A percentile compares a stretch with the other conserved stretches of the same genome.
Evolutionary conservation across 2,888 invertebrate species (phyloP).

Genomic region (Zygothrica quintamaculata): DNA sequence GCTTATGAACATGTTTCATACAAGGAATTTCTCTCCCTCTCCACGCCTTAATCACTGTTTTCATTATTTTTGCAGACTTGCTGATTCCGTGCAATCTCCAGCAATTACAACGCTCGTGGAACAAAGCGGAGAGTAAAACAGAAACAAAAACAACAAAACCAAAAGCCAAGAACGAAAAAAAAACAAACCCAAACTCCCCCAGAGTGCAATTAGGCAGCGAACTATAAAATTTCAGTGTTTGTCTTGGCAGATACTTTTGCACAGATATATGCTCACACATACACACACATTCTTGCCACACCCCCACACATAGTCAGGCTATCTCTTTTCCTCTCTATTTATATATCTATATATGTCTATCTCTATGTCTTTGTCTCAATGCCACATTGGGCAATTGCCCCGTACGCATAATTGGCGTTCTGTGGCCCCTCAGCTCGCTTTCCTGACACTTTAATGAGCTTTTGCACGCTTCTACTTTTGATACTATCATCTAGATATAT

Average conservation of each 20-base stretch:
- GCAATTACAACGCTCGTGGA: conserved; percentile 64
- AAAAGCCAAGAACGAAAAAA: conserved; percentile 11
- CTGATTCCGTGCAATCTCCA: conserved; percentile 79
- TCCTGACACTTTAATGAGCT: conserved; percentile 64
- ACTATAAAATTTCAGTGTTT: conserved; percentile 83
- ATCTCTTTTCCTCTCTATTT: too few species aligned
- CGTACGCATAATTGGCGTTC: conserved; percentile 72
- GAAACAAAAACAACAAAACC: conserved; percentile 1
- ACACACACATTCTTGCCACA: conserved; percentile 27
- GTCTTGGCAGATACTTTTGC: conserved; percentile 75
- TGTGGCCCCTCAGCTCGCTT: conserved; percentile 42
- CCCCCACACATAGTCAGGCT: background rate
- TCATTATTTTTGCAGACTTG: conserved; percentile 71
- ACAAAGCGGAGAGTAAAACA: conserved; percentile 14
- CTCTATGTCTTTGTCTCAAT: background rate
- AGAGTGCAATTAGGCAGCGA: conserved; percentile 81
- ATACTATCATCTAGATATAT: conserved; percentile 29
- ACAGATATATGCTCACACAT: conserved; percentile 41
- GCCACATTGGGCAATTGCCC: conserved; percentile 51
- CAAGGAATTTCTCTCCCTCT: background rate
- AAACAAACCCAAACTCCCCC: conserved; percentile 69
- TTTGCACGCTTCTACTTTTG: conserved; percentile 48
- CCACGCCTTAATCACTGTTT: conserved; percentile 67
- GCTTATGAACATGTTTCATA: conserved; percentile 10
- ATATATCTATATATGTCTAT: too few species aligned